Evolutionary conservation across 2,888 invertebrate species (phyloP).

Genomic region (Ceraclea dissimilis): DNA sequence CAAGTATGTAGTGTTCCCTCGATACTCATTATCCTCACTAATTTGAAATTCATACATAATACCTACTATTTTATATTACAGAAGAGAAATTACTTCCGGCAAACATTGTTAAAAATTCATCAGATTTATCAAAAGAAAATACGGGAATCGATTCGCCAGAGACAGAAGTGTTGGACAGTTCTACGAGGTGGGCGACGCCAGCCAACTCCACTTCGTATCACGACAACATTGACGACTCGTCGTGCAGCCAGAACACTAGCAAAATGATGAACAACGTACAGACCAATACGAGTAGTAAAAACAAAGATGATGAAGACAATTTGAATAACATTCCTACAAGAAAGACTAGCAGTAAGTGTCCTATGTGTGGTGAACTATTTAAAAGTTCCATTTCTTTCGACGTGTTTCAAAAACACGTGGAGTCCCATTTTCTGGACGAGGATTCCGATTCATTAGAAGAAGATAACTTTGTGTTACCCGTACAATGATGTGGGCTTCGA

Average conservation of each 20-base stretch:
- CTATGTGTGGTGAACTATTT: slow-evolving; percentile 64
- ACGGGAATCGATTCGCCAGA: slow-evolving; percentile 31
- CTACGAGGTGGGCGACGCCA: slow-evolving; percentile 44
- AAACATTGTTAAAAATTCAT: background rate
- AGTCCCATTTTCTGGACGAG: slow-evolving; percentile 62
- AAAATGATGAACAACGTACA: slow-evolving; percentile 19
- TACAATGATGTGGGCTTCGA: background rate
- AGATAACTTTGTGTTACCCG: background rate
- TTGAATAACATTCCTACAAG: slow-evolving; percentile 11
- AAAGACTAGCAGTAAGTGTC: slow-evolving; percentile 51
- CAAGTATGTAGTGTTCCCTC: too few species aligned
- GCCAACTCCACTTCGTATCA: slow-evolving; percentile 28
- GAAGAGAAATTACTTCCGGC: background rate
- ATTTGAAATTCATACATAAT: too few species aligned
- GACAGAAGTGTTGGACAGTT: slow-evolving; percentile 45
- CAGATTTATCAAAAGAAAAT: slow-evolving; percentile 7
- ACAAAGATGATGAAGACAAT: slow-evolving; percentile 18
- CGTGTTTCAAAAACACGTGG: slow-evolving; percentile 67
- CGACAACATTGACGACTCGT: slow-evolving; percentile 18
- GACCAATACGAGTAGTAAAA: slow-evolving; percentile 18
- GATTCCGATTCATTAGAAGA: slow-evolving; percentile 47
- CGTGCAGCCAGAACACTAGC: slow-evolving; percentile 33
- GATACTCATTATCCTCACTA: too few species aligned
- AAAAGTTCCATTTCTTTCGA: slow-evolving; percentile 50
- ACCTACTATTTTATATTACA: slow-evolving; percentile 2